These are phyloP conservation scores for Cyrtorhinus lividipennis DNA, from an alignment of 1,140 invertebrate genomes.

Conservation along the genomic window DNA sequence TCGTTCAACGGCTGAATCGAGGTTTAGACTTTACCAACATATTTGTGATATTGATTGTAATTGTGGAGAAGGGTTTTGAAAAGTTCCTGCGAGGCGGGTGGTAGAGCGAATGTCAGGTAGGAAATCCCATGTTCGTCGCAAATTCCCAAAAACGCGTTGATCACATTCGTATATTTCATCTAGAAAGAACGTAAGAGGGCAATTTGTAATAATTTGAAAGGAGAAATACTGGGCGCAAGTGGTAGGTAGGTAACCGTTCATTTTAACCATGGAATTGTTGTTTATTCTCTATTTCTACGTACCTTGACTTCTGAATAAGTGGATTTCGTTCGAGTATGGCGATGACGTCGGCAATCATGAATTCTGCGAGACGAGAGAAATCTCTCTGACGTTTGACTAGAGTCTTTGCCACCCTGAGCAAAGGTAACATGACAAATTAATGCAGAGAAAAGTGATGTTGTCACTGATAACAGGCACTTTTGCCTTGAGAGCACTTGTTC, in stretches of 20 bases:
- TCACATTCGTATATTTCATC: constrained; percentile 30
- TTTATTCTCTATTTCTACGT: too few species aligned
- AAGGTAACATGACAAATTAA: too few species aligned
- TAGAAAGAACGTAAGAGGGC: constrained; percentile 26
- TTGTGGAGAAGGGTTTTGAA: constrained; percentile 31
- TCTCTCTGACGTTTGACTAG: constrained; percentile 31
- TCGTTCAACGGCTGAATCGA: too few species aligned
- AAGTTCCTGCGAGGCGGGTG: constrained; percentile 30
- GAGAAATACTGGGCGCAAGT: too few species aligned
- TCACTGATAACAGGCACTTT: too few species aligned
- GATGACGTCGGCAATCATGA: constrained; percentile 32
- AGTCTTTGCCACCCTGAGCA: constrained; percentile 27
- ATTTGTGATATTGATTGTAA: constrained; percentile 34
- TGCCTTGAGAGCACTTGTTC: too few species aligned
- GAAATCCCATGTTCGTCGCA: constrained; percentile 33
- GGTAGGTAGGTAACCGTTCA: too few species aligned
- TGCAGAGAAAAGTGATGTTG: too few species aligned
- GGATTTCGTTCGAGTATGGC: constrained; percentile 30
- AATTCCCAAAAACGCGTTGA: constrained; percentile 31
- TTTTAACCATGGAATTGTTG: too few species aligned
- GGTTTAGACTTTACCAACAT: constrained; percentile 33
- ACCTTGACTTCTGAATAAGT: constrained; percentile 33
- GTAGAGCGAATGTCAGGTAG: constrained; percentile 30
- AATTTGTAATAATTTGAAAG: too few species aligned
- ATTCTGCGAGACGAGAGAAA: constrained; percentile 30